A percentile compares a stretch with the other conserved stretches of the same genome.
Conservation (phyloP, 2,113 vertebrate genomes). For the Gorsachius goisagi region DNA sequence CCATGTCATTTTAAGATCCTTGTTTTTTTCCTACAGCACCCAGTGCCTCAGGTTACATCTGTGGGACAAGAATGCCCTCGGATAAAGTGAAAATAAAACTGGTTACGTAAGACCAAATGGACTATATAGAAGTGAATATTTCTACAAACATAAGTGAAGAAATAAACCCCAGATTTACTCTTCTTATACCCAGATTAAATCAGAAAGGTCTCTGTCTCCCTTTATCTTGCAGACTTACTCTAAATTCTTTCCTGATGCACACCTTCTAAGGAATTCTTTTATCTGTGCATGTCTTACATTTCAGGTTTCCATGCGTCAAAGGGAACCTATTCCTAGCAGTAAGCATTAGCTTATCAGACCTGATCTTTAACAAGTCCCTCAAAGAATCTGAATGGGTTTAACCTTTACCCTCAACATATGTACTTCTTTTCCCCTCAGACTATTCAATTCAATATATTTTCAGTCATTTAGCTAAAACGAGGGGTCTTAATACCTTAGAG, state of each 20-base stretch:
- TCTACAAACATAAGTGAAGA: neutral
- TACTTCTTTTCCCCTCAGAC: neutral
- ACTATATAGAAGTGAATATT: neutral
- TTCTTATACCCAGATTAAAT: conserved; percentile 2
- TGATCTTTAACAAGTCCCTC: neutral
- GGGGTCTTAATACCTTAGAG: neutral
- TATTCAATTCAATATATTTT: neutral
- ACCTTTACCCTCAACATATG: neutral
- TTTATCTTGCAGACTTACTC: neutral
- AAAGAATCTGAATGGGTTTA: neutral
- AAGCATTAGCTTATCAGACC: neutral
- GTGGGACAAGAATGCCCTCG: neutral
- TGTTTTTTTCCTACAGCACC: neutral
- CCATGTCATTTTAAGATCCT: neutral
- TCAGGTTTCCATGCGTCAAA: conserved; percentile 25
- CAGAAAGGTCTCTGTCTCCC: neutral
- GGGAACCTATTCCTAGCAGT: neutral
- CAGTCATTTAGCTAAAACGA: neutral
- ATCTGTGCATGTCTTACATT: neutral
- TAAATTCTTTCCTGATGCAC: neutral
- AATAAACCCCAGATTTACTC: neutral
- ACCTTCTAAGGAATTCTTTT: conserved; percentile 11
- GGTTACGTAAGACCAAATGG: neutral
- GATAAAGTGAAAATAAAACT: neutral
- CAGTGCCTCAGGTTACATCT: neutral